Percentiles rank a stretch among this genome's conserved stretches.
Evolutionary conservation across 2,888 invertebrate genomes (phyloP).

Genomic region (Blera fallax): DNA sequence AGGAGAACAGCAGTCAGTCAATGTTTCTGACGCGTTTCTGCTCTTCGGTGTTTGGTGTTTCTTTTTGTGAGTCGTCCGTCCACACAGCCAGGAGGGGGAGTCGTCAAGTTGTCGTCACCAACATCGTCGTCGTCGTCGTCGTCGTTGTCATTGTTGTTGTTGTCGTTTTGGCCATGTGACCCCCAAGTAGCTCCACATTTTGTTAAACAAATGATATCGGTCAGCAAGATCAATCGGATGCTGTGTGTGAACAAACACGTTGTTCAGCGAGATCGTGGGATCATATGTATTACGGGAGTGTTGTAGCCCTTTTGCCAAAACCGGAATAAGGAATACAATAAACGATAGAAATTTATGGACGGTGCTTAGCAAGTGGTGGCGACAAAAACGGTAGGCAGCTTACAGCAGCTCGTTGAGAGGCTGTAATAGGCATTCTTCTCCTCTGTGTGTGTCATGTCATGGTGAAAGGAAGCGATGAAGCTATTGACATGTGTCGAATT

Average conservation of each 20-base stretch:
- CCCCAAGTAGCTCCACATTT: constrained; percentile 70
- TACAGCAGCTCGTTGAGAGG: constrained; percentile 35
- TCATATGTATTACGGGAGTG: background rate
- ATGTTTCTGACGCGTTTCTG: constrained; percentile 63
- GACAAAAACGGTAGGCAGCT: constrained; percentile 61
- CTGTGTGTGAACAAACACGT: constrained; percentile 70
- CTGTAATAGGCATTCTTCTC: constrained; percentile 11
- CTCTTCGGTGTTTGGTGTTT: constrained; percentile 32
- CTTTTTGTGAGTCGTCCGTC: background rate
- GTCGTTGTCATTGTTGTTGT: background rate
- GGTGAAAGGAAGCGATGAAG: constrained; percentile 70
- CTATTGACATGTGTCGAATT: constrained; percentile 70
- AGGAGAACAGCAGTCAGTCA: constrained; percentile 62
- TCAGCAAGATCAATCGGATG: constrained; percentile 71
- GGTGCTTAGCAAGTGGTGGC: constrained; percentile 65
- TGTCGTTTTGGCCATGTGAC: constrained; percentile 60
- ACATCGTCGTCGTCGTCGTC: constrained; percentile 31
- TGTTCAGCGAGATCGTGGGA: constrained; percentile 67
- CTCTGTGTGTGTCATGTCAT: constrained; percentile 31
- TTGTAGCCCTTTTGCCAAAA: constrained; percentile 48
- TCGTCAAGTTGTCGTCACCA: constrained; percentile 65
- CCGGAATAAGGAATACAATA: constrained; percentile 52
- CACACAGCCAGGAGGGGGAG: constrained; percentile 29
- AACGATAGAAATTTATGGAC: constrained; percentile 68
- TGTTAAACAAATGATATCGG: constrained; percentile 73